Evolutionary conservation across 2,888 invertebrate species (phyloP).

Genomic region (Melikaiella ostensackeni): DNA sequence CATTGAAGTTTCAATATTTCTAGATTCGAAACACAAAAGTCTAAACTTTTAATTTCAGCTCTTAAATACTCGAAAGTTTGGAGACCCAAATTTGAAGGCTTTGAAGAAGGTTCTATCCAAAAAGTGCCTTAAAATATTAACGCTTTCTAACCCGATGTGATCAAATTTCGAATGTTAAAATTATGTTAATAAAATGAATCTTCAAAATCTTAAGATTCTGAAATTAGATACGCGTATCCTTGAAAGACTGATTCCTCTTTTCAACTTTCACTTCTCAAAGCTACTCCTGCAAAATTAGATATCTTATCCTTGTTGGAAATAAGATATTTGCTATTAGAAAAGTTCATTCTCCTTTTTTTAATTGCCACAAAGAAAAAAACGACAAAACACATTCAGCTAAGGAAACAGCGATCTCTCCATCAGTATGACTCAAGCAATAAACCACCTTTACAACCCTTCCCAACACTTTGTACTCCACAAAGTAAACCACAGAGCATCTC

Average conservation of each 20-base stretch:
- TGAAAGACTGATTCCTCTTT: neutral
- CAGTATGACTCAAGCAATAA: conserved; percentile 8
- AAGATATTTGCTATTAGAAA: neutral
- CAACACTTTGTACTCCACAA: conserved; percentile 24
- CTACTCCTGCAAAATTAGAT: neutral
- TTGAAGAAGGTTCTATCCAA: too few species aligned
- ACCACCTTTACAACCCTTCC: conserved; percentile 22
- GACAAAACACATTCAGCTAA: neutral
- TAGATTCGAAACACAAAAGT: neutral
- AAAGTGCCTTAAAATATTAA: too few species aligned
- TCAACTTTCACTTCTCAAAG: neutral
- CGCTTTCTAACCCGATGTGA: too few species aligned
- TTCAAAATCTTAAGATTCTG: too few species aligned
- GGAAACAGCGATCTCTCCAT: neutral
- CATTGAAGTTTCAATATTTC: neutral
- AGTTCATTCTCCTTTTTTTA: conserved; percentile 1
- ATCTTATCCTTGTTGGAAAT: too few species aligned
- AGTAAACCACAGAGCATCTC: conserved; percentile 27
- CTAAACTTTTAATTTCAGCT: too few species aligned
- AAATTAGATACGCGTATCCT: neutral
- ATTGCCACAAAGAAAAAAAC: conserved; percentile 5
- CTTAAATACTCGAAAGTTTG: too few species aligned
- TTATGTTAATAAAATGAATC: too few species aligned
- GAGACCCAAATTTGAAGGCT: too few species aligned
- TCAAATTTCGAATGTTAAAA: too few species aligned